Base-by-base conservation (phyloP, 2,113 vertebrate species). In the Callocephalon fimbriatum region DNA sequence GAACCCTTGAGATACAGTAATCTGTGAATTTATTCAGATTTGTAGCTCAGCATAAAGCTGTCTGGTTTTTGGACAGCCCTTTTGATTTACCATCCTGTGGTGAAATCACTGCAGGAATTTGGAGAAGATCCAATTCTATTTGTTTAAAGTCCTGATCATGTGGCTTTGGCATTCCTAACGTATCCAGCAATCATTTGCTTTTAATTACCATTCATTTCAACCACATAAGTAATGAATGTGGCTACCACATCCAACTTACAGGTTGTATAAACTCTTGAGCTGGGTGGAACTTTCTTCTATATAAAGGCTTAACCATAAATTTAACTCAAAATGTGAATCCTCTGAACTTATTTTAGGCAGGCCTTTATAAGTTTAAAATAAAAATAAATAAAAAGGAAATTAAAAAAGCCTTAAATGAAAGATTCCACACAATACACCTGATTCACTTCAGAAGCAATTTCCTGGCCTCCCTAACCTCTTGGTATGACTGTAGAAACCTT, bases 201-300 rank as follows among this genome's bases (percentile, higher is more conserved):
- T 98, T 97, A 98, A 98, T 98, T 98, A 98, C 88, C 93, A 17
- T 91, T 97, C 92, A 96, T 95, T 98, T 97, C 97, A 95, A 97
- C 96, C 86, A 88, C 87, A 88, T 92, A 92, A 96, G 95, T 98
- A 95, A 97, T 77, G 93, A 97, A 92, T 75, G 75, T 88, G 31
- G 73, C 93, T 97, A 92, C 93, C 70, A 83, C 76, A 77, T 93
- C 74, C 63, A 78, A 85, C 59, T 82, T 67, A 70, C 32, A 76
- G 70, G 62, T 84, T 96, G 86, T 80, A 50, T 86, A 87, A 97
- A 95, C 81, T 93, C 86, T 48, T 65, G 42, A 94, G 73, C 45
- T 80, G 93, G 93, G 95, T 82, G 51, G 61, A 81, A 93, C 75
- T 78, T 79, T 74, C 53, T 88, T 93, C 86, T 96, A 90, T 86